phyloP scores from a whole-genome alignment of 2,113 vertebrate species.

The Ranitomeya imitator region DNA sequence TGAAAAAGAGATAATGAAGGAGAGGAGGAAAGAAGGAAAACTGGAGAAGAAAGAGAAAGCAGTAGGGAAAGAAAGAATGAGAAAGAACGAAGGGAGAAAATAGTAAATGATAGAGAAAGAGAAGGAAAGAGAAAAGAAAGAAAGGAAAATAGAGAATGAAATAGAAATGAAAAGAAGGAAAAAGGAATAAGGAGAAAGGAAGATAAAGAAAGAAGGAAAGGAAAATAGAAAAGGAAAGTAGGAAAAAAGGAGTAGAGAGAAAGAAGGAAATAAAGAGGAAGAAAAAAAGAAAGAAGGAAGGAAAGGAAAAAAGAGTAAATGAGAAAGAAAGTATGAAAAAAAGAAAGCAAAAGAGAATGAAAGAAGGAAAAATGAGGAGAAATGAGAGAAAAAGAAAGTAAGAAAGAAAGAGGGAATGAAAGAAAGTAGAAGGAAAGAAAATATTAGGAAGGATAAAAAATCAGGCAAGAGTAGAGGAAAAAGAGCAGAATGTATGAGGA shows the following conservation, averaged over 20 bases:
- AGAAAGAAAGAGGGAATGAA: not conserved
- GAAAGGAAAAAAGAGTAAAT: not conserved
- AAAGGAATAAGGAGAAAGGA: not conserved
- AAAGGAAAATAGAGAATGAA: no score
- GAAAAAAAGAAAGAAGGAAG: not conserved
- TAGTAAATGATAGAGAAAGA: not conserved
- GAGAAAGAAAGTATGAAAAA: not conserved
- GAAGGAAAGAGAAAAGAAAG: not conserved
- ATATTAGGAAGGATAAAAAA: no score
- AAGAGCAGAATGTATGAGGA: no score
- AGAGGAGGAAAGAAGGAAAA: not conserved
- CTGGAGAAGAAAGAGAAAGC: not conserved
- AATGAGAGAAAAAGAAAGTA: not conserved
- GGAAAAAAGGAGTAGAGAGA: not conserved
- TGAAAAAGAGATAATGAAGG: not conserved
- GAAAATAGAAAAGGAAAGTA: not conserved
- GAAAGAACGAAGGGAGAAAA: not conserved
- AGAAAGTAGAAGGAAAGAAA: no score
- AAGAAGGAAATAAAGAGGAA: not conserved
- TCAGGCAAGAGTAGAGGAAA: no score
- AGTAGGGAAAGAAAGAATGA: not conserved
- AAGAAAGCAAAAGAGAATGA: not conserved
- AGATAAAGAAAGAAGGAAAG: not conserved
- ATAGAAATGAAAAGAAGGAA: no score
- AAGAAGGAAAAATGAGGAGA: not conserved